Conservation (phyloP, 2,888 invertebrate genomes). For the Sesia bembeciformis region DNA sequence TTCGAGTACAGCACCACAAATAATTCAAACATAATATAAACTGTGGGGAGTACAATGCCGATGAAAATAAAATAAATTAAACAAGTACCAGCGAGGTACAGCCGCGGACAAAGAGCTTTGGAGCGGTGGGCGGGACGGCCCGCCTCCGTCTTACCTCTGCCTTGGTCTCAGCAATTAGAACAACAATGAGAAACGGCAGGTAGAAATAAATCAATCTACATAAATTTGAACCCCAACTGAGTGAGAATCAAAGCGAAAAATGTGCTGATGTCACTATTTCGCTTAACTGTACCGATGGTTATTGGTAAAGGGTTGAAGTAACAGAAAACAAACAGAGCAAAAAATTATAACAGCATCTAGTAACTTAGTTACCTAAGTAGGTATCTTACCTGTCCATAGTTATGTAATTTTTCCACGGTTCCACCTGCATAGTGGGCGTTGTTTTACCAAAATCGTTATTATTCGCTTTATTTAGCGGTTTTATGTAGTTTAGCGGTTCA, state of each 20-base stretch:
- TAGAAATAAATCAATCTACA: conserved; percentile 53
- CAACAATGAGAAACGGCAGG: conserved; percentile 45
- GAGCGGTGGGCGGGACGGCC: conserved; percentile 51
- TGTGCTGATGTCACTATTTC: conserved; percentile 4
- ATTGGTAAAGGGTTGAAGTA: not conserved
- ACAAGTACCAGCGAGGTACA: conserved; percentile 29
- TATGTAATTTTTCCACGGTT: too few relatives aligned
- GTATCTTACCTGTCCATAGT: too few relatives aligned
- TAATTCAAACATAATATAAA: conserved; percentile 60
- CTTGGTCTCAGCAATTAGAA: conserved; percentile 40
- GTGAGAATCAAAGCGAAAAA: not conserved
- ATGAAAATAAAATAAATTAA: conserved; percentile 39
- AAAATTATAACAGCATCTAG: not conserved
- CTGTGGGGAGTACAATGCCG: conserved; percentile 38
- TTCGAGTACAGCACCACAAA: conserved; percentile 45
- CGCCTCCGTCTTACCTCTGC: conserved; percentile 47
- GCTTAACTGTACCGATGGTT: not conserved
- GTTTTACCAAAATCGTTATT: too few relatives aligned
- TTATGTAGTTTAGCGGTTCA: too few relatives aligned
- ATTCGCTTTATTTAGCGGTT: too few relatives aligned
- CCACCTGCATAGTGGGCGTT: too few relatives aligned
- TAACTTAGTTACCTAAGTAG: too few relatives aligned
- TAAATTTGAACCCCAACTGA: conserved; percentile 18
- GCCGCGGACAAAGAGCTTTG: conserved; percentile 42
- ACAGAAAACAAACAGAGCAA: not conserved